phyloP scores from a whole-genome alignment of 2,113 vertebrate species.

The Telmatochromis sp. region DNA sequence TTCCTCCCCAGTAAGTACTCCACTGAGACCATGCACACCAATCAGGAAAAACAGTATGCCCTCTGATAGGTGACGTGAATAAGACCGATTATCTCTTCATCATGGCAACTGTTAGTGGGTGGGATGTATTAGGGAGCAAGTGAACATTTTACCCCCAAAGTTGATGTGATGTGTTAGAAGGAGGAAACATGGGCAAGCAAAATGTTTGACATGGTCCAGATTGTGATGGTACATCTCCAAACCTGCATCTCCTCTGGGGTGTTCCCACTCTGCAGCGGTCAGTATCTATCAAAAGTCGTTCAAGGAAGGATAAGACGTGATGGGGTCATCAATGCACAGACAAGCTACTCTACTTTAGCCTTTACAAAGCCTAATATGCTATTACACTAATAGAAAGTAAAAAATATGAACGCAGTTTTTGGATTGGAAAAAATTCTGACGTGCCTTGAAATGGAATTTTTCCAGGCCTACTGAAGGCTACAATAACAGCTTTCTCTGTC shows the following conservation, averaged over 20 bases:
- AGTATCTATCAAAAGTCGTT: rapidly evolving
- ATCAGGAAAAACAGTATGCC: neutral
- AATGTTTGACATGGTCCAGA: neutral
- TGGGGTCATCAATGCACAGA: neutral
- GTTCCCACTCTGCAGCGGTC: rapidly evolving
- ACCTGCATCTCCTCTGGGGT: neutral
- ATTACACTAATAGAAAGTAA: neutral
- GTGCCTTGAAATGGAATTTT: neutral
- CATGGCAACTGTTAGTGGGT: neutral
- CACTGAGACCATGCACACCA: neutral
- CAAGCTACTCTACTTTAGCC: neutral
- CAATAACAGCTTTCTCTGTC: neutral
- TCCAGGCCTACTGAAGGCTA: neutral
- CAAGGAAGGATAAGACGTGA: neutral
- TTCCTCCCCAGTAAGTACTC: constrained; percentile 71
- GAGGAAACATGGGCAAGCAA: neutral
- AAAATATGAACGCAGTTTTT: rapidly evolving
- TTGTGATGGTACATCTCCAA: neutral
- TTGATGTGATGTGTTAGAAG: neutral
- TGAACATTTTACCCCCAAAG: neutral
- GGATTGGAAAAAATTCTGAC: neutral
- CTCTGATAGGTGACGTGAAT: neutral
- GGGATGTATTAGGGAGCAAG: neutral
- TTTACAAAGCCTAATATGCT: neutral
- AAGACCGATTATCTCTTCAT: neutral